These are phyloP conservation scores for Hystrix brachyura DNA, from an alignment of 2,113 vertebrate species.

Conservation along the genomic window DNA sequence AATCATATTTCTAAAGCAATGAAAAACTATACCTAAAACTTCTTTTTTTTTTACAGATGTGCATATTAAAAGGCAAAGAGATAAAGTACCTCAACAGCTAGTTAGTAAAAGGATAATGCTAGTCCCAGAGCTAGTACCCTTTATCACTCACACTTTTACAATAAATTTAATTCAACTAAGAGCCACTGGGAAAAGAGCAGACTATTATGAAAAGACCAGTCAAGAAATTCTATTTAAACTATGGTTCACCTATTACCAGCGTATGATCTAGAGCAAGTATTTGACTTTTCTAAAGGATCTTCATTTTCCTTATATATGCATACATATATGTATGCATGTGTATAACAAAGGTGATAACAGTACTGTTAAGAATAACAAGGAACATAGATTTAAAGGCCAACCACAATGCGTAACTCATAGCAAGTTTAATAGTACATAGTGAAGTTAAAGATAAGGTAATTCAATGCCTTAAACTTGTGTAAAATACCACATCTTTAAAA, in stretches of 20 bases:
- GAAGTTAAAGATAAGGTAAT: background rate
- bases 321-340: background rate
- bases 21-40: background rate
- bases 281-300: background rate
- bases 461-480: background rate
- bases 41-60: background rate
- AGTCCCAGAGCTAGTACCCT: background rate
- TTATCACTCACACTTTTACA: background rate
- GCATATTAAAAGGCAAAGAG: background rate
- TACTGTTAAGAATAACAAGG: background rate
- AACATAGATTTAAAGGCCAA: background rate
- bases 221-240: background rate
- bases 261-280: background rate
- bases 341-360: slow-evolving; percentile 20
- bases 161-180: slow-evolving; percentile 10
- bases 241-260: background rate
- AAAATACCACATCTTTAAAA: slow-evolving; percentile 18
- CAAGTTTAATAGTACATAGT: background rate
- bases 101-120: background rate
- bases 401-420: background rate
- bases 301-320: background rate
- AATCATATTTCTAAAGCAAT: background rate
- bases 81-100: background rate
- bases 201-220: background rate
- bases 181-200: background rate